Base-by-base conservation (phyloP, 2,113 vertebrate species). In the Anolis sagrei region DNA sequence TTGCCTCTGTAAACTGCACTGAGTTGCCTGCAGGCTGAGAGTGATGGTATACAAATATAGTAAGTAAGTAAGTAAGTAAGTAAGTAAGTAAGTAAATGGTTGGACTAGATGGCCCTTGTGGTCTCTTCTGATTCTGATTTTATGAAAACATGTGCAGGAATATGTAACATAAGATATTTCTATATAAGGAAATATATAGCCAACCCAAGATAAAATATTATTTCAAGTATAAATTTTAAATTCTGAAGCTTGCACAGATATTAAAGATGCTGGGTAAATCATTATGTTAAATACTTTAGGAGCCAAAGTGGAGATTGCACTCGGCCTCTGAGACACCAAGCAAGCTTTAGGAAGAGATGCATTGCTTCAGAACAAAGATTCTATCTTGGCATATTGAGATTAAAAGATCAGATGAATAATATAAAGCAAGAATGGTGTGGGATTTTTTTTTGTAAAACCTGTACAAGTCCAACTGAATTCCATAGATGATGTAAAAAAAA, bases 341-440 rank as follows among this genome's bases (percentile, higher is more conserved):
- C 1, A 14, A 68, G 39, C 79, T 92, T 88, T 77, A 66, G 23
- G 5, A 89, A 86, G 29, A 73, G 64, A 88, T 79, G 3, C 0
- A 0, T 16, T 75, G 14, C 27, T 75, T 83, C 61, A 92, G 88
- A 94, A 81, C 62, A 91, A 90, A 92, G 32, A 1, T 1, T 77
- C 87, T 0, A 0, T 14, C 83, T 77, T 84, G 72, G 86, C 0
- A 0, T 77, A 11, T 29, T 73, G 34, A 88, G 85, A 90, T 89
- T n/a, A 88, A 91, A 87, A 83, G 66, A 81, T 81, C 68, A 61
- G 0, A 64, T 82, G 39, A 25, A 21, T 79, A 7, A 73, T 1
- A 76, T 51, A 81, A 62, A 90, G 54, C 27, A 81, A 87, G 44
- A 85, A 85, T 74, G 81, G 82, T 91, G n/a, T 39, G 83, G n/a